Base-by-base conservation (phyloP, 2,888 invertebrate genomes). In the Diarsia brunnea region DNA sequence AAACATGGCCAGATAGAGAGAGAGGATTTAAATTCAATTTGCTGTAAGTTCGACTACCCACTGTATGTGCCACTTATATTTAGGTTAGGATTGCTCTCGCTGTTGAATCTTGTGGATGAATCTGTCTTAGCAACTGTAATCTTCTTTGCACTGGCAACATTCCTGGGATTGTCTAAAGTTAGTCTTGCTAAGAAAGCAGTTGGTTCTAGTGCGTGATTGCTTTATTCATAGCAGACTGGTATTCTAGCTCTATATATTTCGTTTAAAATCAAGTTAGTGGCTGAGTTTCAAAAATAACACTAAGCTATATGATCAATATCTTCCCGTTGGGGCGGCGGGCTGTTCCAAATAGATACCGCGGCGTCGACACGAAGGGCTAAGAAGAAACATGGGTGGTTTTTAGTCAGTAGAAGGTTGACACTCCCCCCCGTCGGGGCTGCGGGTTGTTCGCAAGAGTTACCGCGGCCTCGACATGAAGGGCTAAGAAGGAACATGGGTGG, bases 11-110 rank as follows among this genome's bases (percentile, higher is more conserved):
- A 73, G 85, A 84, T 71, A 71, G 69, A 70, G 14, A 70, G 14
- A 45, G 81, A 43, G 85, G 83, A 83, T 83, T 85, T 83, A 85
- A 84, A 84, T 84, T 86, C 84, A 86, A 84, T 84, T 84, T 79
- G 67, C 73, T 61, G 79, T 60, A 71, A 79, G 75, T 79, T 82
- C 83, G 86, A 84, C 86, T 79, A 79, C 79, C 75, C 85, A 67
- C 73, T 73, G 67, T 67, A 63, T n/a, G 73, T 64, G 71, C 75
- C 73, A 67, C 75, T 83, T 83, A 75, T 76, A 74, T 83, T 76
- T 85, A 75, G 79, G 83, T 85, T 74, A 82, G 83, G 64, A 83
- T 77, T 84, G 85, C 82, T 81, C 73, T 71, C 67, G 3, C n/a
- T 61, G 77, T 51, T 73, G 73, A 77, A 65, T 77, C 81, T 70